Base-by-base conservation (phyloP, 2,888 invertebrate genomes). In the Atrina japonica region DNA sequence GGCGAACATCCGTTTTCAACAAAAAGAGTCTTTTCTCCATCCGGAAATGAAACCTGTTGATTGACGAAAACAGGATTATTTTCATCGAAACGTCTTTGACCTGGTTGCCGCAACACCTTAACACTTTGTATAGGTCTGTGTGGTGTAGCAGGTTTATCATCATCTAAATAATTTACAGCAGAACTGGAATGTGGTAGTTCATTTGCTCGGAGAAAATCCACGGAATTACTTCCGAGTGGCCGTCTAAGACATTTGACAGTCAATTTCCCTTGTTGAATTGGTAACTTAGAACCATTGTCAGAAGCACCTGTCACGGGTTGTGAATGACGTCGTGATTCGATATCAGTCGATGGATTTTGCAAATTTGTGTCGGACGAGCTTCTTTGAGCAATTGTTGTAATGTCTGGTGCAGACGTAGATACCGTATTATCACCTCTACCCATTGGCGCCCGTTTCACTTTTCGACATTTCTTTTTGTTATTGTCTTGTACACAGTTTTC, bases 181-280 rank as follows among this genome's bases (percentile, higher is more conserved):
- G 61, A 61, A 16, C 47, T 45, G 16, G 66, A 66, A 66, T 66
- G 66, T 49, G 66, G 66, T 29, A 66, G 58, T 21, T 58, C 66
- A 18, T 50, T 41, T 27, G 35, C 18, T 23, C 66, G 56, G 16
- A 21, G 21, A 58, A 66, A 66, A 40, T 66, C 52, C 14, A 66
- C 47, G 7, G 69, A 58, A 30, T 80, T 78, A 41, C 66, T 69
- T 40, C 70, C 75, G 49, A 78, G 65, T 43, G 82, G 80, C 59
- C 78, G 76, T 41, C 80, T 66, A 43, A 82, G 72, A 75, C 82
- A 80, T 59, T 78, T 72, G 30, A 66, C 68, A 30, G 64, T 45
- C 29, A 69, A 43, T 52, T 60, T 69, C 9, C 64, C 64, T 18
- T 47, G 63, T 18, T 55, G 40, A 23, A 16, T 47, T 16, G 66